phyloP scores from a whole-genome alignment of 1,140 invertebrate genomes.

The Pissodes strobi region DNA sequence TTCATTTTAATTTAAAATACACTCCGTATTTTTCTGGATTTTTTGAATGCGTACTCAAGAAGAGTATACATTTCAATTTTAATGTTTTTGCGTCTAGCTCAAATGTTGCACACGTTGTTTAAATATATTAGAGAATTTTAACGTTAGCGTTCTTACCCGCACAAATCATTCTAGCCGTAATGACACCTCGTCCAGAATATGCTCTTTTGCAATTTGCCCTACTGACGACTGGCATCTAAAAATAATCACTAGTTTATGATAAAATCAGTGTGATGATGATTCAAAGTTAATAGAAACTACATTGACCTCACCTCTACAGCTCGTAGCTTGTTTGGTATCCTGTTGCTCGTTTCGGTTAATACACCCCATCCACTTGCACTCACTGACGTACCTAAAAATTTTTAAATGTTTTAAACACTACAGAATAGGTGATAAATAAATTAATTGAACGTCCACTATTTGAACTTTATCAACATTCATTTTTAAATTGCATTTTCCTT shows the following conservation, averaged over 20 bases:
- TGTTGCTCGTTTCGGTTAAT: neutral
- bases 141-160: conserved; percentile 8
- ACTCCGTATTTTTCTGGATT: too few relatives aligned
- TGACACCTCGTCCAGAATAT: neutral
- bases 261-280: too few relatives aligned
- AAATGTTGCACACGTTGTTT: too few relatives aligned
- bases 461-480: neutral
- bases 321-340: neutral
- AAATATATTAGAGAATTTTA: too few relatives aligned
- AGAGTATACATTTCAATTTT: too few relatives aligned
- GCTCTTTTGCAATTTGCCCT: neutral
- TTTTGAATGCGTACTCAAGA: too few relatives aligned
- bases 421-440: neutral
- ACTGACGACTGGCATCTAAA: conserved; percentile 4
- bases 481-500: too few relatives aligned
- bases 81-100: too few relatives aligned
- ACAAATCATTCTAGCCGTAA: conserved; percentile 15
- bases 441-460: neutral
- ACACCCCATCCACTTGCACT: conserved; percentile 16
- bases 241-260: too few relatives aligned
- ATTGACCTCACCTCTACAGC: conserved; percentile 12
- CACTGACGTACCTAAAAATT: conserved; percentile 3
- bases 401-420: too few relatives aligned
- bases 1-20: too few relatives aligned
- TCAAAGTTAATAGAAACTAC: neutral